Conservation (phyloP, 1,140 invertebrate species). For the Megalonaias nervosa region DNA sequence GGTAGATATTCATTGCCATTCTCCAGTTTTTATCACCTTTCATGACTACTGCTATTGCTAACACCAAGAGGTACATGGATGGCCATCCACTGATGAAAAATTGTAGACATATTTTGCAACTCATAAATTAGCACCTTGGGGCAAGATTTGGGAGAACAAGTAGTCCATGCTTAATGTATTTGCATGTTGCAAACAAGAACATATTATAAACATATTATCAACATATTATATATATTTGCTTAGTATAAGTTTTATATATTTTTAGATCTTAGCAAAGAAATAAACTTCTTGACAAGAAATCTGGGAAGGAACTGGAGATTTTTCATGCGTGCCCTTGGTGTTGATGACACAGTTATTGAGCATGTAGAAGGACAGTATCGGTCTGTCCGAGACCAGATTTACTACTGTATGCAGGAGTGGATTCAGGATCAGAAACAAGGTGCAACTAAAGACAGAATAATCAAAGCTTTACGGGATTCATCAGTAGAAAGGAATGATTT, state of each 20-base stretch:
- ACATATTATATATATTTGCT: too few species aligned
- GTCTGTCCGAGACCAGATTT: slow-evolving; percentile 52
- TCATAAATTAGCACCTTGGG: too few species aligned
- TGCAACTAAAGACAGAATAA: slow-evolving; percentile 34
- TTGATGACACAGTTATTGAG: slow-evolving; percentile 48
- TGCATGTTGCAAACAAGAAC: too few species aligned
- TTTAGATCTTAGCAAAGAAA: slow-evolving; percentile 48
- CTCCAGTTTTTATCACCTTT: too few species aligned
- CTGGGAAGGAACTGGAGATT: slow-evolving; percentile 55
- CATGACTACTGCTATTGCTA: too few species aligned
- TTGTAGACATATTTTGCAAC: too few species aligned
- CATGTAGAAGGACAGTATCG: slow-evolving; percentile 39
- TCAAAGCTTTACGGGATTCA: slow-evolving; percentile 36
- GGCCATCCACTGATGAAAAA: too few species aligned
- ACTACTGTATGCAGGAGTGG: slow-evolving; percentile 47
- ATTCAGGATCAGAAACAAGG: slow-evolving; percentile 30
- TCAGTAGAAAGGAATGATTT: slow-evolving; percentile 47
- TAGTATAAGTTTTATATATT: not conserved
- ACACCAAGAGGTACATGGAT: too few species aligned
- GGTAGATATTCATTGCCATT: too few species aligned
- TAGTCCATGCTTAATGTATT: too few species aligned
- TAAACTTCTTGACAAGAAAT: slow-evolving; percentile 45
- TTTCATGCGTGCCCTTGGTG: slow-evolving; percentile 48
- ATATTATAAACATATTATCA: too few species aligned
- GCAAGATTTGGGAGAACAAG: too few species aligned